Percentiles rank a stretch among this genome's conserved stretches.
phyloP scores from a whole-genome alignment of 2,888 invertebrate genomes.

The Xestia sexstrigata region DNA sequence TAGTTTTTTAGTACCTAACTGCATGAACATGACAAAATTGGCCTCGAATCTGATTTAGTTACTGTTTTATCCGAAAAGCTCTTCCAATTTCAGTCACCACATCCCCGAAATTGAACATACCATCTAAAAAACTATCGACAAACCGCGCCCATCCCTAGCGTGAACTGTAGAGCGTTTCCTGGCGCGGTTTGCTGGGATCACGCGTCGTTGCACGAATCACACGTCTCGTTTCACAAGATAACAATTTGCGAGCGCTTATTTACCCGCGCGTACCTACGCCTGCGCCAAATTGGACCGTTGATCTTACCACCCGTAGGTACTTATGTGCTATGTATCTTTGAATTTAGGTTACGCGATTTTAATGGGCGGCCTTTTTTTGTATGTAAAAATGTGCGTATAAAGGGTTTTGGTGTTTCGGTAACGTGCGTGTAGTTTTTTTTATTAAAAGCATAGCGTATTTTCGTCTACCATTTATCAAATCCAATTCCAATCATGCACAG shows the following conservation, averaged over 20 bases:
- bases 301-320: conserved; percentile 64
- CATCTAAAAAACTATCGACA: conserved; percentile 58
- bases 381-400: conserved; percentile 40
- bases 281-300: conserved; percentile 85
- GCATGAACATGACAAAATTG: neutral
- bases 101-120: neutral
- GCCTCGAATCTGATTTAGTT: neutral
- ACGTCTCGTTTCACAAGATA: conserved; percentile 91
- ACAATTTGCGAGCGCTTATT: conserved; percentile 90
- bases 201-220: conserved; percentile 90
- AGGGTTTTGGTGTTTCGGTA: conserved; percentile 12
- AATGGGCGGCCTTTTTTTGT: conserved; percentile 37
- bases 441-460: neutral
- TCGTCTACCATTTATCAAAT: conserved; percentile 11
- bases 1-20: no score
- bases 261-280: conserved; percentile 82
- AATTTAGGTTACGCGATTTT: conserved; percentile 66
- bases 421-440: neutral
- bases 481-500: conserved; percentile 26
- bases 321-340: conserved; percentile 62
- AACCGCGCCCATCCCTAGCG: conserved; percentile 77
- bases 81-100: neutral
- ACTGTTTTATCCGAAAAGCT: neutral
- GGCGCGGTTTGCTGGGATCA: conserved; percentile 82
- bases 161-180: conserved; percentile 85